Evolutionary conservation across 2,797 vertebrate genomes (phyloP), one percentile per base, ranked within the genome.

Genomic region (Lepus townsendii): DNA sequence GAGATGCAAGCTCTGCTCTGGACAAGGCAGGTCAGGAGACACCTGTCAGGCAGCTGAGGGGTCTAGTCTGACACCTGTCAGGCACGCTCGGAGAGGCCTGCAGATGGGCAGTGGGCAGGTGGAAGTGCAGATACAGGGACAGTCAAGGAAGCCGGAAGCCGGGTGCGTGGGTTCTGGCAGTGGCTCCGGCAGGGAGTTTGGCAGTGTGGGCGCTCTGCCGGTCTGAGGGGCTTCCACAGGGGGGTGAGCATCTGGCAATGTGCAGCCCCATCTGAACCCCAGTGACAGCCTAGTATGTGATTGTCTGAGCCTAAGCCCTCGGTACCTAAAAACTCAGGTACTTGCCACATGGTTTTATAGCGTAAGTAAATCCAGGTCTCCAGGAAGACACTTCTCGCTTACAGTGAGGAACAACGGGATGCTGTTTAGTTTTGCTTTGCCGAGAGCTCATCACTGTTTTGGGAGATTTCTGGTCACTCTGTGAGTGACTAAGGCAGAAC

Each of bases 321-420:
- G 22, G 50, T 76, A 54, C 4, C 16, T 50, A 75, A 76, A 88
- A 84, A 65, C n/a, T 27, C 10, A 69, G 32, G 5, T 20, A 2
- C 60, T 78, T 94, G 82, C 47, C 69, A 35, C 71, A 78, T 22
- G 3, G 76, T 76, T 57, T 57, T 88, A 35, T 12, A 65, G 66
- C 1, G 86, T 47, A 68, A 68, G 62, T 32, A 84, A 75, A 88
- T 13, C 0, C 1, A 83, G 68, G 47, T 82, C 52, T 90, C 84
- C 65, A 88, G 83, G 90, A 84, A 90, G 4, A 3, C 11, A 80
- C 26, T n/a, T 79, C 26, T 76, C 69, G 35, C 69, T 95, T 88
- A 54, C 50, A 52, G 3, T 38, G 54, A 90, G 19, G 63, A 88
- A 93, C 20, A 60, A 87, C 30, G 35, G 30, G 42, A 60, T n/a